A percentile compares a stretch with the other conserved stretches of the same genome.
These are phyloP conservation scores for Diuraphis noxia DNA, from an alignment of 1,140 invertebrate species.

Conservation along the genomic window DNA sequence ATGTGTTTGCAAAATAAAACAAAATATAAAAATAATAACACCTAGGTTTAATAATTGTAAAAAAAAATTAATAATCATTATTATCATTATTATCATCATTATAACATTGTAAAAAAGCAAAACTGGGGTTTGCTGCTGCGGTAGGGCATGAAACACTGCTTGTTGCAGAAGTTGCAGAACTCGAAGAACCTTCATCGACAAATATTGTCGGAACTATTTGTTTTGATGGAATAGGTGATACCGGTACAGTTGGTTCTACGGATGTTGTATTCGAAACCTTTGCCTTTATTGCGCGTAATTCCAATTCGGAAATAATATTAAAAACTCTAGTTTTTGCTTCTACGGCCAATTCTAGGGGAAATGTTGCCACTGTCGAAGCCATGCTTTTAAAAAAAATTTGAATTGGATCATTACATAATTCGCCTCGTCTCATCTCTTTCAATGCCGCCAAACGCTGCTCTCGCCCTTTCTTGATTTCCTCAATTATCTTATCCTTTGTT, in stretches of 20 bases:
- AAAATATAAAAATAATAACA: neutral
- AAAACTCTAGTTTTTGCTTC: neutral
- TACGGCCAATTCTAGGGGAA: neutral
- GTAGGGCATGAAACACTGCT: neutral
- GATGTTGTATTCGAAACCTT: neutral
- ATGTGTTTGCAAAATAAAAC: neutral
- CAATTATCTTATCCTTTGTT: neutral
- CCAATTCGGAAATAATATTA: slow-evolving; percentile 2
- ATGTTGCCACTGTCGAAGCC: neutral
- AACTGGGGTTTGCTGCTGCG: neutral
- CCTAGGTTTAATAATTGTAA: neutral
- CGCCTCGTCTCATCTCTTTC: neutral
- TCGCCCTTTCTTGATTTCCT: slow-evolving; percentile 6
- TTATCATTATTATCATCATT: too few species aligned
- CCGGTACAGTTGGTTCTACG: neutral
- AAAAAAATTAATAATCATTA: neutral
- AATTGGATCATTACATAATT: slow-evolving; percentile 18
- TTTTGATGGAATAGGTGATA: neutral
- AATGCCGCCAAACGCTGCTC: slow-evolving; percentile 15
- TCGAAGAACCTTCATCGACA: neutral
- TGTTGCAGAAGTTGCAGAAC: neutral
- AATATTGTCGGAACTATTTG: neutral
- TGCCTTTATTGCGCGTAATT: neutral
- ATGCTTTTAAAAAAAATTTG: slow-evolving; percentile 35
- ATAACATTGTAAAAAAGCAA: neutral